Evolutionary conservation across 37 sponge, comb jelly and placozoan genomes (phyloP).

Genomic region (Chondrosia reniformis): DNA sequence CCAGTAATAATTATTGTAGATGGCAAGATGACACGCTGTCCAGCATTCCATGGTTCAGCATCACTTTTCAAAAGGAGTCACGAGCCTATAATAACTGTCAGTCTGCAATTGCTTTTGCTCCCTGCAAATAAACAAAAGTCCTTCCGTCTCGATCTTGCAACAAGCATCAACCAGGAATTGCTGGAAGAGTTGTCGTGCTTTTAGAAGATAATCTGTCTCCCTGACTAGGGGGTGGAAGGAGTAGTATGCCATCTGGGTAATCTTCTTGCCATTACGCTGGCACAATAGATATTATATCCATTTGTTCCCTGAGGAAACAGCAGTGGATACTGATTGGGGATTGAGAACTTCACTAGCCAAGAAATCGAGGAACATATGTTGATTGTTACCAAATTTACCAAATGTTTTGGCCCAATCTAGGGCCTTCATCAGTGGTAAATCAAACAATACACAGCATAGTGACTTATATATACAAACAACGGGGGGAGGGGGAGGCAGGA

Average conservation of each 20-base stretch:
- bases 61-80: constrained; percentile 23
- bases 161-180: constrained; percentile 55
- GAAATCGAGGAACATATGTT: too few species aligned
- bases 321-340: constrained; percentile 45
- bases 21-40: constrained; percentile 52
- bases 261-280: constrained; percentile 24
- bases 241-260: too few species aligned
- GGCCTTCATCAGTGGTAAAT: too few species aligned
- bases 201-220: not conserved
- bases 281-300: constrained; percentile 19
- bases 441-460: too few species aligned
- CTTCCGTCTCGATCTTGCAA: constrained; percentile 57
- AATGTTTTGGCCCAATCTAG: too few species aligned
- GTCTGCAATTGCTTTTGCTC: constrained; percentile 25
- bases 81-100: constrained; percentile 25
- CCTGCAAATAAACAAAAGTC: constrained; percentile 26
- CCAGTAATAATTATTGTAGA: constrained; percentile 68
- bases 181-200: constrained; percentile 34
- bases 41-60: constrained; percentile 34
- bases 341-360: too few species aligned
- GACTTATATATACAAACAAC: too few species aligned
- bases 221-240: constrained; percentile 38
- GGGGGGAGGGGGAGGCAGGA: too few species aligned
- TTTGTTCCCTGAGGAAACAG: constrained; percentile 39
- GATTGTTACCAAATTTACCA: too few species aligned